A percentile compares a stretch with the other conserved stretches of the same genome.
These are phyloP conservation scores for Achatina immaculata DNA, from an alignment of 1,140 invertebrate genomes.

Conservation along the genomic window DNA sequence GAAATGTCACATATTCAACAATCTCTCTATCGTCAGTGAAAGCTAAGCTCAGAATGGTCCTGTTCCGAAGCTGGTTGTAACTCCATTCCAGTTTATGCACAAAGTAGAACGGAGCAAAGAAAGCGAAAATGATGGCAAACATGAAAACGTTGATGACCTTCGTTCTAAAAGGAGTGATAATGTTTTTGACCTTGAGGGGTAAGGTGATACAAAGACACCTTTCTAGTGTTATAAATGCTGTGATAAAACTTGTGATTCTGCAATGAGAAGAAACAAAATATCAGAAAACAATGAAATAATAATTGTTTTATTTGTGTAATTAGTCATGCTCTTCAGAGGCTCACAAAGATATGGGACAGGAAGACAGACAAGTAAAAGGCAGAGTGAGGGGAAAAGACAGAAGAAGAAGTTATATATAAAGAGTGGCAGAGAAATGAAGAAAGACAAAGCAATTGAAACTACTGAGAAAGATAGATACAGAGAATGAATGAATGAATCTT, in stretches of 20 bases:
- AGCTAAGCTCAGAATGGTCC: not conserved
- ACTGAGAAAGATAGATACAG: too few relatives aligned
- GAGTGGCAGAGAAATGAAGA: not conserved
- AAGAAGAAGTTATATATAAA: too few relatives aligned
- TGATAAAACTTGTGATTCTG: conserved; percentile 7
- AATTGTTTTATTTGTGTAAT: too few relatives aligned
- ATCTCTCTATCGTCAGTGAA: not conserved
- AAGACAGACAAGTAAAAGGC: too few relatives aligned
- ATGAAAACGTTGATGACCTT: not conserved
- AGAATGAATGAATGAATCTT: too few relatives aligned
- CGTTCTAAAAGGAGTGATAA: not conserved
- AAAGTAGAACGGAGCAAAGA: conserved; percentile 1
- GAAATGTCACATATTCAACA: not conserved
- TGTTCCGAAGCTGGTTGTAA: not conserved
- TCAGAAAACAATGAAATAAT: too few relatives aligned
- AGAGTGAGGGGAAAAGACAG: too few relatives aligned
- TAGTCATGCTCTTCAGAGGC: too few relatives aligned
- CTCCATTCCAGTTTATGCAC: conserved; percentile 8
- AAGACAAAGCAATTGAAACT: not conserved
- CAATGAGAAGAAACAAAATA: too few relatives aligned
- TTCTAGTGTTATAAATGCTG: not conserved
- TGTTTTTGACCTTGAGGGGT: conserved; percentile 11
- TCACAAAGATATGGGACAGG: too few relatives aligned
- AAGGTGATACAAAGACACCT: conserved; percentile 9
- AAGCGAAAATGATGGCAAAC: not conserved